These are phyloP conservation scores for Palaemon carinicauda DNA, from an alignment of 1,140 invertebrate genomes.

Conservation along the genomic window DNA sequence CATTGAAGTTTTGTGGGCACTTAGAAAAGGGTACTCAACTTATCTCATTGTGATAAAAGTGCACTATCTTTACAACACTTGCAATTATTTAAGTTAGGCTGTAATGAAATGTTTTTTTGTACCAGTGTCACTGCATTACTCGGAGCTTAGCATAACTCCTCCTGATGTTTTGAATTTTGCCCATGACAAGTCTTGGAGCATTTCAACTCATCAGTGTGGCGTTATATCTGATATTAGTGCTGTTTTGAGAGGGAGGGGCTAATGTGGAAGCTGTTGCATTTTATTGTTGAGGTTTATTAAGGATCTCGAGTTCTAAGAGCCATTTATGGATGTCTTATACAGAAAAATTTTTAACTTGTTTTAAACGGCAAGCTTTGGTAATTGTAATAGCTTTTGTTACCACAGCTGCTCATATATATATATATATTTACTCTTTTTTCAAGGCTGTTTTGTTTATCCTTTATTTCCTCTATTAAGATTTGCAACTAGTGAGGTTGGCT, in stretches of 20 bases:
- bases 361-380: neutral
- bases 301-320: neutral
- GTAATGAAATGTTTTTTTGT: slow-evolving; percentile 2
- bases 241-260: neutral
- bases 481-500: too few relatives aligned
- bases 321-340: neutral
- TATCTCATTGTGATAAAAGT: neutral
- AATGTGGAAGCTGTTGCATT: slow-evolving; percentile 15
- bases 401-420: slow-evolving; percentile 52
- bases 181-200: neutral
- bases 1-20: neutral
- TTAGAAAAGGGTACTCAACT: slow-evolving; percentile 14
- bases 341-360: neutral
- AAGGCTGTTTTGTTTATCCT: neutral
- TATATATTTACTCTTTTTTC: slow-evolving; percentile 38
- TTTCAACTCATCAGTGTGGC: neutral
- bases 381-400: slow-evolving; percentile 56
- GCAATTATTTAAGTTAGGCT: neutral
- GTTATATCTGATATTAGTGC: neutral
- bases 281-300: neutral
- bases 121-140: slow-evolving; percentile 28
- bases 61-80: slow-evolving; percentile 16
- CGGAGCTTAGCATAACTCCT: slow-evolving; percentile 12
- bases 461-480: too few relatives aligned
- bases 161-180: neutral